Conservation (phyloP, 2,797 vertebrate genomes). For the Champsocephalus esox region DNA sequence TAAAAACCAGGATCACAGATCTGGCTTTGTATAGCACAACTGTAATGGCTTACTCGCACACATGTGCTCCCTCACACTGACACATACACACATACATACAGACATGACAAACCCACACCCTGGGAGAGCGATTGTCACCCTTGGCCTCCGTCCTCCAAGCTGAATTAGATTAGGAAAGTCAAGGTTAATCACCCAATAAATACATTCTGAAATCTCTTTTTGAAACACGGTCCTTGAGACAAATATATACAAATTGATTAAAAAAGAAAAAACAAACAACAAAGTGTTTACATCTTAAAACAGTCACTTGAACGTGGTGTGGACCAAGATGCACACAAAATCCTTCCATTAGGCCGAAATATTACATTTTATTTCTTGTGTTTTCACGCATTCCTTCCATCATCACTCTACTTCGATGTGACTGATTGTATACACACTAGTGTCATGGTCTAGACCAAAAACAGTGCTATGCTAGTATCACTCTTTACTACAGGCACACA, state of each 20-base stretch:
- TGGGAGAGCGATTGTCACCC: conserved; percentile 64
- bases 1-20: conserved; percentile 56
- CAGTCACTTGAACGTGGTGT: conserved; percentile 64
- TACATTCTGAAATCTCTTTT: conserved; percentile 86
- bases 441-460: conserved; percentile 60
- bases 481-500: conserved; percentile 75
- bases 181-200: conserved; percentile 82
- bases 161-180: conserved; percentile 61
- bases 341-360: conserved; percentile 42
- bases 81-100: conserved; percentile 5
- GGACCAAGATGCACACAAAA: conserved; percentile 49
- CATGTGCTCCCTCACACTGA: conserved; percentile 17
- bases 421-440: conserved; percentile 73
- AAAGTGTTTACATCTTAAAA: conserved; percentile 75
- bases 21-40: conserved; percentile 51
- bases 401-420: conserved; percentile 16
- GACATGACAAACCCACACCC: conserved; percentile 25
- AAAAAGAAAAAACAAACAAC: conserved; percentile 50
- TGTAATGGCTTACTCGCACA: conserved; percentile 61
- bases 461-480: conserved; percentile 54
- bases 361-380: background rate
- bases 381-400: conserved; percentile 2
- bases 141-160: conserved; percentile 56
- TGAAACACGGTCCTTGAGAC: conserved; percentile 67
- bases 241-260: conserved; percentile 79